These are phyloP conservation scores for Lethrus apterus DNA, from an alignment of 1,140 invertebrate genomes.

Conservation along the genomic window DNA sequence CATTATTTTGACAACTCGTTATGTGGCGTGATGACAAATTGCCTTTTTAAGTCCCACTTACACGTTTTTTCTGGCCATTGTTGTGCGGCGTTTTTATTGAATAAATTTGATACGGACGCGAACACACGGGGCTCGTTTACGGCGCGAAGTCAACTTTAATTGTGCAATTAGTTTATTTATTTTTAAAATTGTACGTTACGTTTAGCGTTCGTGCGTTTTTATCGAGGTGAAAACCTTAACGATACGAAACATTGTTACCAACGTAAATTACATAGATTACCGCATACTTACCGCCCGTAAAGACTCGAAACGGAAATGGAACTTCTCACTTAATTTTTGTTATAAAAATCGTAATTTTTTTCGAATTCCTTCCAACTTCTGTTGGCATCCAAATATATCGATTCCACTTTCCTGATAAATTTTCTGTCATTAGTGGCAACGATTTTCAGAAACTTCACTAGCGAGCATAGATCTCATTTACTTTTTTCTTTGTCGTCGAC, in stretches of 20 bases:
- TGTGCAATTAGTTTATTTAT: slow-evolving; percentile 9
- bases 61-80: slow-evolving; percentile 6
- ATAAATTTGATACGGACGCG: slow-evolving; percentile 3
- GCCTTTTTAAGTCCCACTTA: slow-evolving; percentile 11
- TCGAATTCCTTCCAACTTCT: no score
- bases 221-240: slow-evolving; percentile 2
- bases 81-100: slow-evolving; percentile 9
- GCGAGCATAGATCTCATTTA: no score
- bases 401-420: no score
- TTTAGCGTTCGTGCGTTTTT: not conserved
- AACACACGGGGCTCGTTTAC: slow-evolving; percentile 3
- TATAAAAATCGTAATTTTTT: no score
- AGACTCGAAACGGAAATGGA: no score
- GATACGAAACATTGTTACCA: not conserved
- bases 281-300: no score
- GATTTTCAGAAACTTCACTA: no score
- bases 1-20: slow-evolving; percentile 12
- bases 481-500: no score
- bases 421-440: no score
- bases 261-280: no score
- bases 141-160: slow-evolving; percentile 6
- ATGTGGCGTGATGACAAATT: slow-evolving; percentile 10
- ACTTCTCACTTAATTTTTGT: no score
- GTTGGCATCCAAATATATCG: no score
- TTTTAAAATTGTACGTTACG: slow-evolving; percentile 10